A percentile compares a stretch with the other conserved stretches of the same genome.
Conservation (phyloP, 2,113 vertebrate genomes). For the Pardalotus punctatus region DNA sequence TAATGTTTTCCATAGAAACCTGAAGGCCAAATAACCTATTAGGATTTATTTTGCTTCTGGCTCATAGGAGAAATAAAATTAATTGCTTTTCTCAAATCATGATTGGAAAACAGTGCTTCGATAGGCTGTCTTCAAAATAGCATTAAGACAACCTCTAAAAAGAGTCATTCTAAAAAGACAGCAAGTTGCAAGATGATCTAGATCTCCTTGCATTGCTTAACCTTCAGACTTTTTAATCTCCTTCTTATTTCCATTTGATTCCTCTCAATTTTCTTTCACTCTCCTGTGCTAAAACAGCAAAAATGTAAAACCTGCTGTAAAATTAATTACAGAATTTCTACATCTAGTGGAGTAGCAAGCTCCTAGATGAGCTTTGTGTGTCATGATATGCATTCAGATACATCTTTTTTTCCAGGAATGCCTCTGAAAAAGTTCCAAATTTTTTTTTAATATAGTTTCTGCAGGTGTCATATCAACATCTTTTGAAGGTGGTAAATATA, state of each 20-base stretch:
- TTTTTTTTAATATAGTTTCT: neutral
- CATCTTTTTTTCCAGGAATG: neutral
- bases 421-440: neutral
- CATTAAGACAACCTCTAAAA: neutral
- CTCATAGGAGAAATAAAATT: neutral
- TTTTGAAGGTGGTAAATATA: neutral
- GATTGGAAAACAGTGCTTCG: neutral
- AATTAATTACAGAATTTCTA: neutral
- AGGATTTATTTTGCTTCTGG: neutral
- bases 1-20: neutral
- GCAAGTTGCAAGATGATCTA: neutral
- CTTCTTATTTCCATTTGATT: neutral
- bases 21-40: neutral
- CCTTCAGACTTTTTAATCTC: neutral
- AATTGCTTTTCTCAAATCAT: neutral
- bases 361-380: neutral
- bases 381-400: neutral
- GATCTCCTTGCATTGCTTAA: conserved; percentile 5
- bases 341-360: neutral
- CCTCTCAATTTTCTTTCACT: conserved; percentile 5
- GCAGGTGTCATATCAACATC: neutral
- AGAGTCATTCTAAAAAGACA: neutral
- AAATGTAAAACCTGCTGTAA: neutral
- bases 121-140: neutral
- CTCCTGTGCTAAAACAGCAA: neutral